Evolutionary conservation across 2,113 vertebrate genomes (phyloP), one percentile per base, ranked within the genome.

Genomic region (Mellivora capensis): DNA sequence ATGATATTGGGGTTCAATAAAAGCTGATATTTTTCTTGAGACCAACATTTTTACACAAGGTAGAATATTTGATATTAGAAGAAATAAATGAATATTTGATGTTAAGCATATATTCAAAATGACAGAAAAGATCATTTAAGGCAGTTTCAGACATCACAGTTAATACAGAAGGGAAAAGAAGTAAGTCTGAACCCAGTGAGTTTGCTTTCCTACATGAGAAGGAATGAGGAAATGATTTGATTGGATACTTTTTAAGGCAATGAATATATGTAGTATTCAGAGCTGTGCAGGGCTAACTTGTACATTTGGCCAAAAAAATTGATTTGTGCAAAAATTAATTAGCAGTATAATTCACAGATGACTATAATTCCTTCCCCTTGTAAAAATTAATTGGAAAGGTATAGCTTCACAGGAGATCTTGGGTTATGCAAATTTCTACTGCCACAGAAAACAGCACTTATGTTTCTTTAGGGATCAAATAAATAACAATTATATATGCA

Each of bases 261-360:
- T 34, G 3, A 9, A 93, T 93, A 87, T 11, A 85, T 86, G 2
- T 54, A 93, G 52, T 57, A 79, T 64, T 96, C 20, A 90, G 59
- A 95, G n/a, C 13, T 91, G 27, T 95, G 29, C 13, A 96, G 90
- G 7, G 44, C 25, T 90, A 69, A 88, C 17, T 84, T 93, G 34
- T 61, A 13, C 85, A 85, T 87, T 80, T 94, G 7, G 23, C 34
- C 84, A 93, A 93, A 93, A 93, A 77, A 97, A 86, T 34, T 87
- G 86, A 87, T 92, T 92, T 91, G 37, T 95, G 18, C 77, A 96
- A 93, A 97, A 96, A 84, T 96, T 94, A 97, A 95, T 94, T 95
- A 93, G 42, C 57, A 81, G 34, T 84, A 7, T 88, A 95, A 95
- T 90, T 97, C 90, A 95, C 64, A 96, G 64, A 81, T 95, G 20